Base-by-base conservation (phyloP, 2,113 vertebrate genomes). In the Marmota flaviventris region DNA sequence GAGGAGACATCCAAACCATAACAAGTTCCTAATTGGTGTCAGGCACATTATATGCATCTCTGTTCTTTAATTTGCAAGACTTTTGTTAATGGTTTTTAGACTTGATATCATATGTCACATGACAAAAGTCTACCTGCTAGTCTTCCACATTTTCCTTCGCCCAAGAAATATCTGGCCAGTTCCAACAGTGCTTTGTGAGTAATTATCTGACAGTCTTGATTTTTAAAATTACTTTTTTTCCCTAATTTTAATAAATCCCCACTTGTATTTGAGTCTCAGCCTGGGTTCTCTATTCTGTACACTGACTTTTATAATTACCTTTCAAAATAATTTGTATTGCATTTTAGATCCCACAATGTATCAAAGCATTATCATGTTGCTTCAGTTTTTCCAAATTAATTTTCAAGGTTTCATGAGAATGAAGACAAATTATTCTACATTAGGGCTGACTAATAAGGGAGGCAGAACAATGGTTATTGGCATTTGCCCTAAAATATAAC, bases 371-470 rank as follows among this genome's bases (percentile, higher is more conserved):
- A 67, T 61, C 4, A 8, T 29, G 22, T 58, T 69, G 13, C 7
- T 67, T 93, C 6, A 27, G 2, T 81, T 85, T 65, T 81, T 79
- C 25, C 63, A 72, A 58, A 78, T 95, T 76, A 82, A 82, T 73
- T 85, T 37, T 83, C 48, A 72, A 65, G 32, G 0, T 53, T 42
- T 92, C 72, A 58, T 42, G 18, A 89, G 10, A 61, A 16, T 32
- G 29, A 79, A 95, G 51, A 89, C 14, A 56, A 65, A 89, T 82
- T 93, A 42, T 72, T 92, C 78, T 93, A 77, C 37, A 89, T 29
- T 77, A 34, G 4, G 76, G 22, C 0, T 84, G 7, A 72, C 9
- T 45, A 32, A 27, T 4, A 51, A n/a, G 8, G 25, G 79, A 96
- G 25, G 11, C 27, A 89, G 18, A 76, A 77, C 11, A 65, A 45